These are phyloP conservation scores for Bubo blakistoni DNA, from an alignment of 2,113 vertebrate genomes.

Conservation along the genomic window DNA sequence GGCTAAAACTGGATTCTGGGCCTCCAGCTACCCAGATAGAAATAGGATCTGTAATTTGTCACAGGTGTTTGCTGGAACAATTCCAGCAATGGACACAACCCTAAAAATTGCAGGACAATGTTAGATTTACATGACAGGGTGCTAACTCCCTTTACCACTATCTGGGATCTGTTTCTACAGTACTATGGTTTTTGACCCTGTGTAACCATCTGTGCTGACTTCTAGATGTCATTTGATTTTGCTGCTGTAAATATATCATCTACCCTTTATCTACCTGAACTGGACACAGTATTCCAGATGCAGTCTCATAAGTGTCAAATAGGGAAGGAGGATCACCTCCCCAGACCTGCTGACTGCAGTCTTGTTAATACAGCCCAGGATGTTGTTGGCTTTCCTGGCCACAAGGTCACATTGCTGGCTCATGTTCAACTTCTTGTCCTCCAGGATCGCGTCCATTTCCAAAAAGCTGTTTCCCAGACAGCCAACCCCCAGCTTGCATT, in stretches of 20 bases:
- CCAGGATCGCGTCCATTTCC: not conserved
- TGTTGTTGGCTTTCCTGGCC: not conserved
- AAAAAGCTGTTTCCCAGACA: not conserved
- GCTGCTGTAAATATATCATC: not conserved
- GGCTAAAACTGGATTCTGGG: constrained; percentile 23
- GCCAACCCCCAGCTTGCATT: fast-evolving
- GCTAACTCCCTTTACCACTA: not conserved
- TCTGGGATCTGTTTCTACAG: not conserved
- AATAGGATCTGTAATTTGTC: constrained; percentile 19
- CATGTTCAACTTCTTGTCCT: not conserved
- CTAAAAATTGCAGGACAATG: not conserved
- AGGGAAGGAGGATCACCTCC: not conserved
- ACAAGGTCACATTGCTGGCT: not conserved
- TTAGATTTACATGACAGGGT: not conserved
- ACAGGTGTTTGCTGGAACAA: constrained; percentile 34
- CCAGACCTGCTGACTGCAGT: not conserved
- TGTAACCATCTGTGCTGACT: not conserved
- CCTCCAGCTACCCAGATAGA: constrained; percentile 1
- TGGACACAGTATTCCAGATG: not conserved
- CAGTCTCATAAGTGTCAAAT: not conserved
- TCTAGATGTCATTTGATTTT: not conserved
- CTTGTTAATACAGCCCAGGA: not conserved
- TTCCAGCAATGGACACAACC: not conserved
- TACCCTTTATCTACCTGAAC: not conserved
- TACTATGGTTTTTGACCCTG: not conserved